These are phyloP conservation scores for Notodonta ziczac DNA, from an alignment of 2,888 invertebrate genomes.

Conservation along the genomic window DNA sequence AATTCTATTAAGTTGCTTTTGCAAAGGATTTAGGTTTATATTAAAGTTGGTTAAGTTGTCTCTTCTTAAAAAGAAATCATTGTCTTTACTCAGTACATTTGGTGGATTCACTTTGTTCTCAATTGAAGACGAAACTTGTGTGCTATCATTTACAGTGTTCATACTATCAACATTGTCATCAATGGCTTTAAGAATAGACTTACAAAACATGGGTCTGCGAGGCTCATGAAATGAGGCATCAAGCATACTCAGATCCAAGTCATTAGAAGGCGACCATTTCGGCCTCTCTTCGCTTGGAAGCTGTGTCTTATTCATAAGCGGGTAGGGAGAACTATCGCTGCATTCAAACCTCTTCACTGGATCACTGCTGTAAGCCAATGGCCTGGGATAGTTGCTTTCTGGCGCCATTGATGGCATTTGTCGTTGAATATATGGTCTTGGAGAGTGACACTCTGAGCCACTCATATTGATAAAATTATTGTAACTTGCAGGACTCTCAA, in stretches of 20 bases:
- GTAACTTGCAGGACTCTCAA: slow-evolving; percentile 55
- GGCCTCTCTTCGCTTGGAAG: slow-evolving; percentile 39
- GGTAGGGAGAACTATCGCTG: slow-evolving; percentile 69
- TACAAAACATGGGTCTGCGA: slow-evolving; percentile 36
- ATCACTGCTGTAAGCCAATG: slow-evolving; percentile 58
- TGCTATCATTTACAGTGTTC: slow-evolving; percentile 14
- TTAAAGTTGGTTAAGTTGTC: slow-evolving; percentile 54
- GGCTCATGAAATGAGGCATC: slow-evolving; percentile 56
- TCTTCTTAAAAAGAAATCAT: slow-evolving; percentile 68
- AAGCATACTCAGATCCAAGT: slow-evolving; percentile 72
- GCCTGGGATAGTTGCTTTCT: slow-evolving; percentile 41
- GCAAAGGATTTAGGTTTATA: slow-evolving; percentile 42
- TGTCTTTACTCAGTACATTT: slow-evolving; percentile 54
- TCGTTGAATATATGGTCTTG: slow-evolving; percentile 66
- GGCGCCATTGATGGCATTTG: slow-evolving; percentile 43
- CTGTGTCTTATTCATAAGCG: slow-evolving; percentile 57
- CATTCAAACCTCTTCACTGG: slow-evolving; percentile 66
- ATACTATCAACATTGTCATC: slow-evolving; percentile 14
- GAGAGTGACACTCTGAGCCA: slow-evolving; percentile 72
- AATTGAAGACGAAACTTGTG: slow-evolving; percentile 42
- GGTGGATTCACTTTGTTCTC: slow-evolving; percentile 48
- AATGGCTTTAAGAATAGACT: slow-evolving; percentile 32
- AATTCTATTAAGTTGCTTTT: slow-evolving; percentile 49
- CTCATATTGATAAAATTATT: slow-evolving; percentile 49
- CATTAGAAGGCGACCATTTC: slow-evolving; percentile 62